Evolutionary conservation across 2,797 vertebrate genomes (phyloP).

Genomic region (Gouania willdenowi): DNA sequence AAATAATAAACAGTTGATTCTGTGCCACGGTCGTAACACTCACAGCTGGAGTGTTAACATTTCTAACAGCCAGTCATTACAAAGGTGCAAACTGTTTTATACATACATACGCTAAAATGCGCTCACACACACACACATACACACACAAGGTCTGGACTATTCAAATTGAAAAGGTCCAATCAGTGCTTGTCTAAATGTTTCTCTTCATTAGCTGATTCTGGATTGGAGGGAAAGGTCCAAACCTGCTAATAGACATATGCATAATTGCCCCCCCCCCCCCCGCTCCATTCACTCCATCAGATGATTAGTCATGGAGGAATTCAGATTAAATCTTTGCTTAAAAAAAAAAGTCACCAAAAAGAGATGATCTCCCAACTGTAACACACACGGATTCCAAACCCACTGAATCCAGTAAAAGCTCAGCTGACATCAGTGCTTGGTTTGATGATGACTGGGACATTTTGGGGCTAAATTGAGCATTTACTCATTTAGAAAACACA

Average conservation of each 20-base stretch:
- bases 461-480: slow-evolving; percentile 56
- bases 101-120: slow-evolving; percentile 13
- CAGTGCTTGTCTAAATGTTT: slow-evolving; percentile 62
- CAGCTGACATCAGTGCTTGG: slow-evolving; percentile 57
- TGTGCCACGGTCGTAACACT: slow-evolving; percentile 64
- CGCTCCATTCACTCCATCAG: slow-evolving; percentile 40
- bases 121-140: slow-evolving; percentile 6
- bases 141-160: slow-evolving; percentile 48
- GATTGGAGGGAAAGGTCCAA: slow-evolving; percentile 48
- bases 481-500: slow-evolving; percentile 40
- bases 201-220: slow-evolving; percentile 41
- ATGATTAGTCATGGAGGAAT: slow-evolving; percentile 51
- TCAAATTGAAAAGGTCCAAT: slow-evolving; percentile 53
- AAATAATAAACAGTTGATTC: slow-evolving; percentile 62
- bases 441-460: slow-evolving; percentile 36
- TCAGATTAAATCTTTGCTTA: slow-evolving; percentile 41
- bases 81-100: slow-evolving; percentile 66
- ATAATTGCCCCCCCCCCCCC: slow-evolving; percentile 52
- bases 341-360: slow-evolving; percentile 36
- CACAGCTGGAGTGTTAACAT: slow-evolving; percentile 48
- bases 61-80: slow-evolving; percentile 59
- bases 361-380: slow-evolving; percentile 42
- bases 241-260: slow-evolving; percentile 49
- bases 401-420: slow-evolving; percentile 31
- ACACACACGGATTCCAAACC: slow-evolving; percentile 24